phyloP scores from a whole-genome alignment of 2,113 vertebrate genomes.

The Panthera uncia region DNA sequence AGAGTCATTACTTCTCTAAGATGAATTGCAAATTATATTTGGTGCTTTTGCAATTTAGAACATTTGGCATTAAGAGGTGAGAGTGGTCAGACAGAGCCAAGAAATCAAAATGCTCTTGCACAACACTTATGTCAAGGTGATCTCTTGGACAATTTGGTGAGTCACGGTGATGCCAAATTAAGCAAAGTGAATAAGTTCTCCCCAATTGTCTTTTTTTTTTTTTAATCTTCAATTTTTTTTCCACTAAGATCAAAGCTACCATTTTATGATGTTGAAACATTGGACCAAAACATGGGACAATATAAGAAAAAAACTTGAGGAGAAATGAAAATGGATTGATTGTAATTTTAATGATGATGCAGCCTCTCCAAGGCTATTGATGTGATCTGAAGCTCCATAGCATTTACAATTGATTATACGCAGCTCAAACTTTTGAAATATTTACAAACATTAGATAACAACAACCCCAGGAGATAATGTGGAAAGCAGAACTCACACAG shows the following conservation, averaged over 20 bases:
- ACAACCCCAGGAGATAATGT: conserved; percentile 86
- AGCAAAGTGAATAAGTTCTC: not conserved
- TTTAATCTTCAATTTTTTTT: not conserved
- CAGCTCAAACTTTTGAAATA: conserved; percentile 88
- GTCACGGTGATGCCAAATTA: not conserved
- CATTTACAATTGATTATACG: conserved; percentile 63
- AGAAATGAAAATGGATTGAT: conserved; percentile 58
- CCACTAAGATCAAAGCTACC: not conserved
- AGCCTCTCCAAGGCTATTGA: not conserved
- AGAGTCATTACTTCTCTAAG: not conserved
- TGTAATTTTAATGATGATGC: conserved; percentile 63
- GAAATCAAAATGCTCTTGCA: not conserved
- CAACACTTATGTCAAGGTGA: not conserved
- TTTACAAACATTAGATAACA: conserved; percentile 92
- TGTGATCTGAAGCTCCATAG: conserved; percentile 71
- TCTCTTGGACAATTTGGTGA: not conserved
- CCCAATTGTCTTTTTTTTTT: not conserved
- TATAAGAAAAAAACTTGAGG: conserved; percentile 53
- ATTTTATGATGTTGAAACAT: not conserved
- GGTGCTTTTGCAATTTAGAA: not conserved
- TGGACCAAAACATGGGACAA: not conserved
- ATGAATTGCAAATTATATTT: not conserved
- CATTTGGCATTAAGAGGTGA: not conserved
- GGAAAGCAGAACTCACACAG: conserved; percentile 87
- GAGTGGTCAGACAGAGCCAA: not conserved